phyloP scores from a whole-genome alignment of 2,113 vertebrate genomes.

The Macaca mulatta region DNA sequence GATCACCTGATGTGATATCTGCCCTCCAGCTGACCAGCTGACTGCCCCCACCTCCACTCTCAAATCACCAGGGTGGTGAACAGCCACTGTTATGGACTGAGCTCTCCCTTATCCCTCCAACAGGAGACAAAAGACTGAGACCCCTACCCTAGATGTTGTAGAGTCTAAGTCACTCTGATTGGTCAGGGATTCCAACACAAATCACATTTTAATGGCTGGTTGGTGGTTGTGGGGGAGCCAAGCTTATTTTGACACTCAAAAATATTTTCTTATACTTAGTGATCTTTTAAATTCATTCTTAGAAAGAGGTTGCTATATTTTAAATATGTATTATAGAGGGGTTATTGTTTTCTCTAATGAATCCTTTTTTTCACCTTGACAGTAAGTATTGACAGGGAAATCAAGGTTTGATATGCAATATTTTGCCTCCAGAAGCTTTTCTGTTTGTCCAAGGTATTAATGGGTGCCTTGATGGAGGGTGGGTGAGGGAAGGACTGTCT shows the following conservation, averaged over 20 bases:
- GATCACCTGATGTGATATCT: neutral
- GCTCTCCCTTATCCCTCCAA: neutral
- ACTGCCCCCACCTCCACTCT: neutral
- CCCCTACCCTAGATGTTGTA: neutral
- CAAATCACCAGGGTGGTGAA: neutral
- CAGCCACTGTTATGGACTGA: neutral
- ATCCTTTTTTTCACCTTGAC: neutral
- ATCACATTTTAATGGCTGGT: neutral
- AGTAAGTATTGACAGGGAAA: neutral
- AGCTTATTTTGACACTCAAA: neutral
- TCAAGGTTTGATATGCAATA: neutral
- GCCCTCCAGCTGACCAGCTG: neutral
- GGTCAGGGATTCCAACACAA: neutral
- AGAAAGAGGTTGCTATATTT: neutral
- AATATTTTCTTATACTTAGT: neutral
- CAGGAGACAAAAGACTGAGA: neutral
- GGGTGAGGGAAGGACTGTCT: neutral
- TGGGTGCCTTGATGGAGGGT: neutral
- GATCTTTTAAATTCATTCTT: neutral
- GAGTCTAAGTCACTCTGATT: neutral
- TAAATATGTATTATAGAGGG: neutral
- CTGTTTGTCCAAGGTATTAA: neutral
- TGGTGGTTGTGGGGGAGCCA: neutral
- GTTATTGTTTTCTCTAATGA: neutral
- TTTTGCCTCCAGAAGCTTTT: neutral